Conservation (phyloP, 2,888 invertebrate genomes). For the Meta bourneti region DNA sequence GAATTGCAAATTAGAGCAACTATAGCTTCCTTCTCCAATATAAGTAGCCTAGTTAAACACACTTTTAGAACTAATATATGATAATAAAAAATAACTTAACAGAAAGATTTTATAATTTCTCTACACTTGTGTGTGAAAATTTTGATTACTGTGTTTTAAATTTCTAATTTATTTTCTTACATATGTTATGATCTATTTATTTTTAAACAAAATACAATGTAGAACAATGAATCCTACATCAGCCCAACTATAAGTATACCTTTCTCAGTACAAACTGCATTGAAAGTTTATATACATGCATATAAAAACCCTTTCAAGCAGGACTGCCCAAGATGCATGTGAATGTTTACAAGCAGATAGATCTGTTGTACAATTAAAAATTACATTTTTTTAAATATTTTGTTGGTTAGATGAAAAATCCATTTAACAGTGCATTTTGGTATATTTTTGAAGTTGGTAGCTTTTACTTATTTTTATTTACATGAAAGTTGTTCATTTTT, state of each 20-base stretch:
- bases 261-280: constrained; percentile 49
- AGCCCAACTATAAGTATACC: constrained; percentile 53
- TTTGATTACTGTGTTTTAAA: neutral
- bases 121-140: neutral
- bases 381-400: too few species aligned
- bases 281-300: constrained; percentile 46
- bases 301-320: neutral
- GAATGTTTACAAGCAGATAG: too few species aligned
- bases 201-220: neutral
- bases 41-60: constrained; percentile 37
- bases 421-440: too few species aligned
- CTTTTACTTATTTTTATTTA: neutral
- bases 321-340: constrained; percentile 22
- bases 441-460: neutral
- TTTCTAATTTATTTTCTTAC: neutral
- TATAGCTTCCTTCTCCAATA: constrained; percentile 33
- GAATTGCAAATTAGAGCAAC: neutral
- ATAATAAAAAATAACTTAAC: neutral
- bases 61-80: constrained; percentile 3
- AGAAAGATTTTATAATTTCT: neutral
- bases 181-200: neutral
- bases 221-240: constrained; percentile 13
- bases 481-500: neutral
- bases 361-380: too few species aligned
- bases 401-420: too few species aligned